phyloP scores from a whole-genome alignment of 2,113 vertebrate species.

The Empidonax alnorum region DNA sequence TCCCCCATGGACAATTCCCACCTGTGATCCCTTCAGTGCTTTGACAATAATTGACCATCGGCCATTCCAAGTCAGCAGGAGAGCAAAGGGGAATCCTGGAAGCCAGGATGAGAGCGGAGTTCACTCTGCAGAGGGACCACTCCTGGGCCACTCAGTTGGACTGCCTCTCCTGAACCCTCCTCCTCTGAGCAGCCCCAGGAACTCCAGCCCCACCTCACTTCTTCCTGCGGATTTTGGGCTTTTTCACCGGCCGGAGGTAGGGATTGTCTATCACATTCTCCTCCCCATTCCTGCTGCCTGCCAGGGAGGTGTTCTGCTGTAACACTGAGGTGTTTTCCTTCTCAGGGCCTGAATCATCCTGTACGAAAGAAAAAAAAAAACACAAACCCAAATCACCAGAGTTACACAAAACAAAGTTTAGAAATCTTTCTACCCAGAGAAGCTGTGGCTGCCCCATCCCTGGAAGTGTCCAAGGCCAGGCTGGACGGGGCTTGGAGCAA shows the following conservation, averaged over 20 bases:
- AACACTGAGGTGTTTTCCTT: constrained; percentile 91
- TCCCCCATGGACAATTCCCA: not conserved
- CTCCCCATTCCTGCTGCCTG: constrained; percentile 84
- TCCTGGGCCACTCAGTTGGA: not conserved
- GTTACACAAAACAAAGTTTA: not conserved
- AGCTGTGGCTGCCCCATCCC: not conserved
- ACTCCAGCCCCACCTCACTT: constrained; percentile 77
- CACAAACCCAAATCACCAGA: not conserved
- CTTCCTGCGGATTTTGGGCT: constrained; percentile 97
- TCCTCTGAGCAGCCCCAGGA: not conserved
- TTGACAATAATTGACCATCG: not conserved
- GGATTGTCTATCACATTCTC: constrained; percentile 96
- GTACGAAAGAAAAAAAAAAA: not conserved
- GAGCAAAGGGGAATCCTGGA: not conserved
- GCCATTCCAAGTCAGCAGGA: not conserved
- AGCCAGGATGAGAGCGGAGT: not conserved
- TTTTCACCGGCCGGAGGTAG: constrained; percentile 95
- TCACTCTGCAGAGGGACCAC: not conserved
- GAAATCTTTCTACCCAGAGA: not conserved
- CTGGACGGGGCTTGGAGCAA: not conserved
- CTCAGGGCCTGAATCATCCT: constrained; percentile 91
- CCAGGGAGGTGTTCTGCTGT: constrained; percentile 82
- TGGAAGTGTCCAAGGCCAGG: not conserved
- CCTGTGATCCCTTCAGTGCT: not conserved
- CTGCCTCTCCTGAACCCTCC: not conserved